Percentiles rank a stretch among this genome's conserved stretches.
These are phyloP conservation scores for Sylvietta virens DNA, from an alignment of 2,113 vertebrate genomes.

Conservation along the genomic window DNA sequence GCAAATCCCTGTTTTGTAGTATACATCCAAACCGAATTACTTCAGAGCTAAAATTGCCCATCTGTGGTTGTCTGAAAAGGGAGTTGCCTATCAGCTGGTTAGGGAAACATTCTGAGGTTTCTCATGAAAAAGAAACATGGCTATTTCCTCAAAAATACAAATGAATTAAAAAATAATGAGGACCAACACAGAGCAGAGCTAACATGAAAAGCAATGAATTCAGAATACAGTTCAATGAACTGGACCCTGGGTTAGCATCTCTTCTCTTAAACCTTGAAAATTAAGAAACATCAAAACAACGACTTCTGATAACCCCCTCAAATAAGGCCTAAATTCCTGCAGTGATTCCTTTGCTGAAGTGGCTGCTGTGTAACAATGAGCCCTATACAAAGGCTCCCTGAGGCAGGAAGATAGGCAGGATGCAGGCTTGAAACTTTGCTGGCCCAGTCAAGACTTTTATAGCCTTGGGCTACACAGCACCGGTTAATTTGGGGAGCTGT, in stretches of 20 bases:
- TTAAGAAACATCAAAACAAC: slow-evolving; percentile 41
- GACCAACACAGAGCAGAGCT: neutral
- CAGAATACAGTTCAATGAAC: neutral
- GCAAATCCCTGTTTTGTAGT: neutral
- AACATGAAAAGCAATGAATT: neutral
- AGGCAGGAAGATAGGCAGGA: slow-evolving; percentile 43
- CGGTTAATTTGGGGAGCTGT: slow-evolving; percentile 42
- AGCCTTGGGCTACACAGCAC: slow-evolving; percentile 36
- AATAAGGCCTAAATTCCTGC: slow-evolving; percentile 25
- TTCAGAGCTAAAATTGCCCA: neutral
- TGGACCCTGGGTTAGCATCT: neutral
- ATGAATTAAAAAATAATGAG: neutral
- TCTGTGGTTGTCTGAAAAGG: neutral
- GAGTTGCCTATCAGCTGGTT: neutral
- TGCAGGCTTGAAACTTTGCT: slow-evolving; percentile 32
- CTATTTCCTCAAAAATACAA: neutral
- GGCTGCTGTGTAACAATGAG: slow-evolving; percentile 62
- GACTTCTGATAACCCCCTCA: slow-evolving; percentile 42
- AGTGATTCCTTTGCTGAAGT: slow-evolving; percentile 31
- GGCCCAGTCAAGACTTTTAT: slow-evolving; percentile 31
- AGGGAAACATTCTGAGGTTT: neutral
- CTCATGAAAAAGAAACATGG: neutral
- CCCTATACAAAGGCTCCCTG: slow-evolving; percentile 35
- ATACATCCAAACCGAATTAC: neutral
- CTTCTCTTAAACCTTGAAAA: slow-evolving; percentile 18